Percentiles rank a stretch among this genome's conserved stretches.
Conservation (phyloP, 1,140 invertebrate genomes). For the Lepidotrigona ventralis region DNA sequence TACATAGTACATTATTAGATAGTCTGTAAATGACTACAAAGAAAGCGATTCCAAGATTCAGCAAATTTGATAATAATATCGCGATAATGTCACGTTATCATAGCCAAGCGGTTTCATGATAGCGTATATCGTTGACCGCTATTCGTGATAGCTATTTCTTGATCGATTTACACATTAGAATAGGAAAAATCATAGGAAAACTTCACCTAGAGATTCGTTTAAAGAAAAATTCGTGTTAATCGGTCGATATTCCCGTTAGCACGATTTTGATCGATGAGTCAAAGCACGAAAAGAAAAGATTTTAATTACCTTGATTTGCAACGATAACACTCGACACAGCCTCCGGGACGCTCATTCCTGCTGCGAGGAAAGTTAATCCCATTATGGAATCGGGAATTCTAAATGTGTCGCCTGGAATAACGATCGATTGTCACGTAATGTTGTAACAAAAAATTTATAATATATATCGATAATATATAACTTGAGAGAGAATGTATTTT, state of each 20-base stretch:
- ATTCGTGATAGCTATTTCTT: background rate
- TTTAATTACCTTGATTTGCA: conserved; percentile 88
- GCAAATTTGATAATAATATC: conserved; percentile 6
- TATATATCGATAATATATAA: too few species aligned
- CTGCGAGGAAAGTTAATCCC: conserved; percentile 91
- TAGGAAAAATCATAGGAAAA: background rate
- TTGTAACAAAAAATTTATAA: too few species aligned
- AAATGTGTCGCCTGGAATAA: conserved; percentile 82
- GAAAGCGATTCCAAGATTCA: conserved; percentile 1
- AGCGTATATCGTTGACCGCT: conserved; percentile 19
- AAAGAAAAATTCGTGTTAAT: background rate
- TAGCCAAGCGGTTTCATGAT: background rate
- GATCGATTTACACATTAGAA: background rate
- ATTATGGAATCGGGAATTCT: conserved; percentile 87
- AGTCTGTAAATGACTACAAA: background rate
- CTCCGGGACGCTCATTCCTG: conserved; percentile 93
- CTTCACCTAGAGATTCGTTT: background rate
- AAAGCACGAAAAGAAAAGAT: background rate
- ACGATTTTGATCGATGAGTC: background rate
- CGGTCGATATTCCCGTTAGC: background rate
- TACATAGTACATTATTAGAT: background rate
- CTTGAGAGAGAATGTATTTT: too few species aligned
- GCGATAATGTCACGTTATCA: conserved; percentile 9
- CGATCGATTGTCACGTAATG: conserved; percentile 7
- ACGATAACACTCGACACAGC: conserved; percentile 90